These are phyloP conservation scores for Myotis myotis DNA, from an alignment of 2,797 vertebrate genomes.

Conservation along the genomic window DNA sequence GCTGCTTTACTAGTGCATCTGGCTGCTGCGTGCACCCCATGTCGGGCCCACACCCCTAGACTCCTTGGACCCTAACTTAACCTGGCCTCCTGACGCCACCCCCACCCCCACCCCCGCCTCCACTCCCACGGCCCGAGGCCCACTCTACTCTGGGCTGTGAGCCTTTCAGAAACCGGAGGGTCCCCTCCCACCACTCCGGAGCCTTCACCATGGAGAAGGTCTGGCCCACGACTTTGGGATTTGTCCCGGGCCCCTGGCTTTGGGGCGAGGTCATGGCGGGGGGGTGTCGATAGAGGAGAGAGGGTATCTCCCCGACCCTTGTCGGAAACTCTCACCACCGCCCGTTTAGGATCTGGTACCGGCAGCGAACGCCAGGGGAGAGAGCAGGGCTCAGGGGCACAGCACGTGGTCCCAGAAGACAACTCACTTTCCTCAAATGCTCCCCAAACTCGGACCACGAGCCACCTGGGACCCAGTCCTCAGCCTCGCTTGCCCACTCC, in stretches of 20 bases:
- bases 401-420: rapidly evolving
- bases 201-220: not conserved
- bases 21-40: too few relatives aligned
- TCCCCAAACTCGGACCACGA: not conserved
- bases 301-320: not conserved
- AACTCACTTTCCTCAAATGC: not conserved
- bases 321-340: not conserved
- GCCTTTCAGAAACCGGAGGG: not conserved
- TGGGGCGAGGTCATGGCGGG: too few relatives aligned
- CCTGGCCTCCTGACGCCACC: not conserved
- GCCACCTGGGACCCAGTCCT: not conserved
- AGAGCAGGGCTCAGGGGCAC: not conserved
- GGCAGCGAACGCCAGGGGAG: not conserved
- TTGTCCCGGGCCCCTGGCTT: not conserved
- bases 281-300: not conserved
- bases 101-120: not conserved
- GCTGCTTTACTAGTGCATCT: not conserved
- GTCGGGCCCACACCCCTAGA: not conserved
- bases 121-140: rapidly evolving
- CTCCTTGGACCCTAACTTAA: not conserved
- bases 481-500: rapidly evolving
- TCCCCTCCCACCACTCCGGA: not conserved
- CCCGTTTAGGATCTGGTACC: not conserved
- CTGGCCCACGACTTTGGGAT: not conserved
- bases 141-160: not conserved